Evolutionary conservation across 2,888 invertebrate species (phyloP).

Genomic region (Chironomus riparius): DNA sequence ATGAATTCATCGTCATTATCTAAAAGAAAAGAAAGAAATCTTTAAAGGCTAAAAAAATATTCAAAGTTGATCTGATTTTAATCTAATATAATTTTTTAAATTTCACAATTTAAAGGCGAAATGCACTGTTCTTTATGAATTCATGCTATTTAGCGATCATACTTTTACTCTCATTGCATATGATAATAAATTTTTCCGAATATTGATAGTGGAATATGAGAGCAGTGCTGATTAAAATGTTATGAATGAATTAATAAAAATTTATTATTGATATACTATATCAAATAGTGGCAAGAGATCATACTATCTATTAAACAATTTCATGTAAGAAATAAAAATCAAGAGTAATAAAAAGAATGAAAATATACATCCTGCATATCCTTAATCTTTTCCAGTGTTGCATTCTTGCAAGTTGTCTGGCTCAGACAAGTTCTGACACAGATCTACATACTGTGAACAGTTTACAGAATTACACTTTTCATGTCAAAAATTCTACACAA

Average conservation of each 20-base stretch:
- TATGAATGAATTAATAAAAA: background rate
- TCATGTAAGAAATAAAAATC: constrained; percentile 1
- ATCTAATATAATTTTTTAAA: background rate
- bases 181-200: background rate
- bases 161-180: background rate
- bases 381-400: no score
- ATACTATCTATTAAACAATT: background rate
- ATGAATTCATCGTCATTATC: background rate
- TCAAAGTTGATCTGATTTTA: background rate
- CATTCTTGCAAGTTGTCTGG: no score
- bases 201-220: background rate
- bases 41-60: background rate
- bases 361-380: no score
- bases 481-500: no score
- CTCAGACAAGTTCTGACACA: no score
- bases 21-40: background rate
- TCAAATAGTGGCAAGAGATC: constrained; percentile 2
- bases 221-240: background rate
- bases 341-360: background rate
- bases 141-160: background rate
- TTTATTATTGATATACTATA: background rate
- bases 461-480: no score
- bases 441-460: no score
- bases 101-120: no score
- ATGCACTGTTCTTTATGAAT: background rate